A percentile compares a stretch with the other conserved stretches of the same genome.
Evolutionary conservation across 1,140 invertebrate genomes (phyloP).

Genomic region (Subanguina moxae): DNA sequence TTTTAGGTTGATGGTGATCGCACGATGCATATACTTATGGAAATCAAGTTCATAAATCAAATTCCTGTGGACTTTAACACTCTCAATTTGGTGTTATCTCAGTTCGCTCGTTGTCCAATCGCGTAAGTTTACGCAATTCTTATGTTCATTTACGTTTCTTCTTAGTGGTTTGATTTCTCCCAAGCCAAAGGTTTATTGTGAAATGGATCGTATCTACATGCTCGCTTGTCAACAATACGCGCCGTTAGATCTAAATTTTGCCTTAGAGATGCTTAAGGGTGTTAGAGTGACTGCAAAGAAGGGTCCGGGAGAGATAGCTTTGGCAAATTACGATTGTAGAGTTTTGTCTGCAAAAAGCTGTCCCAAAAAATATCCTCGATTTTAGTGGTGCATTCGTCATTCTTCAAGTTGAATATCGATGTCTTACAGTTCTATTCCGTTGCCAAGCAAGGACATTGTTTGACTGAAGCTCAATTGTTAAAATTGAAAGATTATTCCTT

Average conservation of each 20-base stretch:
- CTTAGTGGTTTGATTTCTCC: background rate
- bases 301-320: background rate
- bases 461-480: background rate
- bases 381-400: background rate
- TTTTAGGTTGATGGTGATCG: background rate
- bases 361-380: background rate
- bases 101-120: conserved; percentile 8
- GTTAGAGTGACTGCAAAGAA: background rate
- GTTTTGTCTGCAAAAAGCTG: background rate
- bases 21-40: background rate
- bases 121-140: background rate
- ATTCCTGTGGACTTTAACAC: background rate
- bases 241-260: conserved; percentile 10
- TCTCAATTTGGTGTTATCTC: background rate
- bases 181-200: background rate
- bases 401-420: conserved; percentile 1
- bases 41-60: conserved; percentile 4
- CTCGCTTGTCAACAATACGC: background rate
- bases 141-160: background rate
- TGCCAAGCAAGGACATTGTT: background rate
- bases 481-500: background rate
- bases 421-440: background rate
- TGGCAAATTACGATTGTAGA: conserved; percentile 6
- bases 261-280: conserved; percentile 8
- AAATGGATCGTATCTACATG: conserved; percentile 8